These are phyloP conservation scores for Mus pahari DNA, from an alignment of 2,113 vertebrate species.

Conservation along the genomic window DNA sequence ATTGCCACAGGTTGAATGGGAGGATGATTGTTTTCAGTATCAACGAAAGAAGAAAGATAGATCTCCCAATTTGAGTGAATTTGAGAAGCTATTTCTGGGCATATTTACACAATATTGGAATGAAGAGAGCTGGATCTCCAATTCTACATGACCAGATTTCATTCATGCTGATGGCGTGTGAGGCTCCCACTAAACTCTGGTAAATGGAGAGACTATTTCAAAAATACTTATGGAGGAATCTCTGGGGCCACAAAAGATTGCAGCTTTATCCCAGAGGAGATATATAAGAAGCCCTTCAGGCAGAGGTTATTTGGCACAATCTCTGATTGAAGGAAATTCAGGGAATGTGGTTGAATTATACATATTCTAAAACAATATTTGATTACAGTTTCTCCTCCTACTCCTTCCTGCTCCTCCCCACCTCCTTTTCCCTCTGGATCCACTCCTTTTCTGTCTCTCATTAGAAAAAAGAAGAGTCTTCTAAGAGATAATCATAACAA, in stretches of 20 bases:
- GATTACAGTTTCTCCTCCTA: neutral
- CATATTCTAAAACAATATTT: neutral
- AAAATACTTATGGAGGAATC: neutral
- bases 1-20: neutral
- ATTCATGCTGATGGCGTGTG: neutral
- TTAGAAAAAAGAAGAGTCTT: too few relatives aligned
- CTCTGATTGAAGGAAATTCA: neutral
- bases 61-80: neutral
- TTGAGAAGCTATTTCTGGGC: neutral
- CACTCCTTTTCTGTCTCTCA: too few relatives aligned
- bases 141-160: neutral
- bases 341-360: neutral
- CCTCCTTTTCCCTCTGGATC: too few relatives aligned
- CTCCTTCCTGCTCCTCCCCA: too few relatives aligned
- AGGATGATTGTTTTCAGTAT: neutral
- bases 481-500: neutral
- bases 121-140: neutral
- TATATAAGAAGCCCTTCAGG: neutral
- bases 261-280: neutral
- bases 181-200: neutral
- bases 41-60: neutral
- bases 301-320: neutral
- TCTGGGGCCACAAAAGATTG: neutral
- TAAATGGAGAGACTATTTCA: neutral
- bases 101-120: neutral